Percentiles rank a stretch among this genome's conserved stretches.
phyloP scores from a whole-genome alignment of 53 echinoderm and acorn worm genomes.

The Hippasteria phrygiana region DNA sequence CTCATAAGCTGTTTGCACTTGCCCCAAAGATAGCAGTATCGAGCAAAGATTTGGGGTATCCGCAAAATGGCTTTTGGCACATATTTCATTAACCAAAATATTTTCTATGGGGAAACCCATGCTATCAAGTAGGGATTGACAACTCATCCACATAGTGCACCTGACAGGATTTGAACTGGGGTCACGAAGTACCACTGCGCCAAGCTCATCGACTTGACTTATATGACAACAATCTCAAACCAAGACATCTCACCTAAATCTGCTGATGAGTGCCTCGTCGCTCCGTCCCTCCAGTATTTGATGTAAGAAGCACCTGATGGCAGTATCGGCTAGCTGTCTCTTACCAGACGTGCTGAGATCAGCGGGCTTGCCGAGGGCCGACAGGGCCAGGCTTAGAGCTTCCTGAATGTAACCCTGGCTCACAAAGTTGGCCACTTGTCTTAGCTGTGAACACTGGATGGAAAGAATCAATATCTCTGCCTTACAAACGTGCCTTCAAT shows the following conservation, averaged over 20 bases:
- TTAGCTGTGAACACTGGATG: slow-evolving; percentile 75
- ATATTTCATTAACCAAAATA: too few species aligned
- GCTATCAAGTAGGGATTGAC: too few species aligned
- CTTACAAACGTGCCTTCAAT: neutral
- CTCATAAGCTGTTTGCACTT: too few species aligned
- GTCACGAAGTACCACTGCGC: too few species aligned
- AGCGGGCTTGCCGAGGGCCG: slow-evolving; percentile 59
- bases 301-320: slow-evolving; percentile 86
- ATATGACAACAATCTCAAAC: neutral
- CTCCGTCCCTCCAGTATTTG: slow-evolving; percentile 76
- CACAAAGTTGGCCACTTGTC: slow-evolving; percentile 76
- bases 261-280: slow-evolving; percentile 68
- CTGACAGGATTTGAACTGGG: too few species aligned
- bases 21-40: too few species aligned
- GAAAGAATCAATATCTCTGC: neutral
- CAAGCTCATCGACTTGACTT: too few species aligned
- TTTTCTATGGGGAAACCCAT: too few species aligned
- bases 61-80: too few species aligned
- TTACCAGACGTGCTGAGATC: slow-evolving; percentile 74
- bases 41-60: too few species aligned
- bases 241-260: slow-evolving; percentile 73
- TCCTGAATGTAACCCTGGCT: slow-evolving; percentile 79
- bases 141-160: too few species aligned
- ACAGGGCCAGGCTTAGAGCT: slow-evolving; percentile 68
- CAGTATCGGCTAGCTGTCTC: slow-evolving; percentile 75